Conservation (phyloP, 2,797 vertebrate genomes). For the Holocentrus rufus region DNA sequence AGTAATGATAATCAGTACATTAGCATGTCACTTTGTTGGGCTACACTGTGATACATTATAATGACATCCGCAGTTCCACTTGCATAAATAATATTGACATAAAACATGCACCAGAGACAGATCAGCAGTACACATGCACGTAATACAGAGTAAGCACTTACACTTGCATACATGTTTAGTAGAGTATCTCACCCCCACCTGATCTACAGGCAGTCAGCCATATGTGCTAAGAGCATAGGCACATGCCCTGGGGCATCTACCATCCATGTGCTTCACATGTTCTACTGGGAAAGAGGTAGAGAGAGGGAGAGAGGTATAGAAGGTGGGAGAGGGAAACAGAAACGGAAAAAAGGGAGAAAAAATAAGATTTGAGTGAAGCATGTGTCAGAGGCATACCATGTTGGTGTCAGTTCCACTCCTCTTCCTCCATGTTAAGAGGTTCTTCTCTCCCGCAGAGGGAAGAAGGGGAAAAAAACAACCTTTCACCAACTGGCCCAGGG, state of each 20-base stretch:
- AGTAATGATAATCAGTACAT: not conserved
- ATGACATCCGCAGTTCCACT: conserved; percentile 10
- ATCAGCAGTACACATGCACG: conserved; percentile 15
- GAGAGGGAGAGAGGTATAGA: conserved; percentile 1
- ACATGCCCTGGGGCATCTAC: conserved; percentile 41
- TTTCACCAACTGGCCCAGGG: conserved; percentile 44
- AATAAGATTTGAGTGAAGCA: conserved; percentile 63
- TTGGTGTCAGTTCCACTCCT: conserved; percentile 76
- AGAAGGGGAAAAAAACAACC: conserved; percentile 22
- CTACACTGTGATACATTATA: not conserved
- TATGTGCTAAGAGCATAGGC: conserved; percentile 50
- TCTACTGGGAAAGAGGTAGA: conserved; percentile 29
- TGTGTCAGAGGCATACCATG: conserved; percentile 63
- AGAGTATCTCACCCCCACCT: conserved; percentile 29
- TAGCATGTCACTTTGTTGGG: not conserved
- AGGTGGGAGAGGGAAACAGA: conserved; percentile 28
- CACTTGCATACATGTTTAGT: conserved; percentile 31
- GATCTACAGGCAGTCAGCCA: conserved; percentile 24
- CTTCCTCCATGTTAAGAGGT: conserved; percentile 74
- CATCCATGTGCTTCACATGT: conserved; percentile 51
- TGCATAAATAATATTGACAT: conserved; percentile 27
- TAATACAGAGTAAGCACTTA: conserved; percentile 43
- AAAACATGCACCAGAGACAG: not conserved
- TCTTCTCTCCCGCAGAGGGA: conserved; percentile 50
- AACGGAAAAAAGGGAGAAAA: conserved; percentile 45